A percentile compares a stretch with the other conserved stretches of the same genome.
Conservation (phyloP, 1,140 invertebrate genomes). For the Drosophila pectinifera region DNA sequence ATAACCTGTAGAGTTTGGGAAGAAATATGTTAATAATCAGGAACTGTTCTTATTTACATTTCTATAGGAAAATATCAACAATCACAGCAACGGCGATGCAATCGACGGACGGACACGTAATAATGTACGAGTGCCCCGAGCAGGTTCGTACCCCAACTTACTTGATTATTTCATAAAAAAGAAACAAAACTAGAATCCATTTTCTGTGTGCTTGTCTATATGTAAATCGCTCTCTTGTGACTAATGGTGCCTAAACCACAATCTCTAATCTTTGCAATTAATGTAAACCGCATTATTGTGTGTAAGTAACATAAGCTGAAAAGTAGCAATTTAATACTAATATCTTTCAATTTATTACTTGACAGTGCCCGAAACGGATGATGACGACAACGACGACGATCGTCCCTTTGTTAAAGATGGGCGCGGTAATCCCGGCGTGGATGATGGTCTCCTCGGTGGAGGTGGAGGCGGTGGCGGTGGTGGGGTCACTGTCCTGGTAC, state of each 20-base stretch:
- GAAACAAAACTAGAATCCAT: slow-evolving; percentile 20
- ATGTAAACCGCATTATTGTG: slow-evolving; percentile 31
- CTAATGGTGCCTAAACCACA: slow-evolving; percentile 41
- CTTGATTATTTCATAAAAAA: slow-evolving; percentile 6
- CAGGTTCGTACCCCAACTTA: slow-evolving; percentile 57
- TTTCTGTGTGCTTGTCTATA: slow-evolving; percentile 19
- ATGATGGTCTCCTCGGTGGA: slow-evolving; percentile 85
- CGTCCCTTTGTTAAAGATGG: slow-evolving; percentile 76
- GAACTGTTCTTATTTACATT: slow-evolving; percentile 8
- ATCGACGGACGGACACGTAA: slow-evolving; percentile 29
- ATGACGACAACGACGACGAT: slow-evolving; percentile 81
- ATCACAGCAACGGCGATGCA: slow-evolving; percentile 44
- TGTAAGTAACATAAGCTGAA: slow-evolving; percentile 34
- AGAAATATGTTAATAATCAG: slow-evolving; percentile 23
- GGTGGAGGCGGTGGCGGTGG: slow-evolving; percentile 12
- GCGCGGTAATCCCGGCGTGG: slow-evolving; percentile 85
- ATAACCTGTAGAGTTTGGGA: background rate
- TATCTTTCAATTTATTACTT: background rate
- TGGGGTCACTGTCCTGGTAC: slow-evolving; percentile 25
- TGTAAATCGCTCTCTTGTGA: slow-evolving; percentile 35
- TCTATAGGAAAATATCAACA: slow-evolving; percentile 45
- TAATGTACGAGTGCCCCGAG: slow-evolving; percentile 40
- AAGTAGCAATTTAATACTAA: slow-evolving; percentile 20
- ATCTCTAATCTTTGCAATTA: slow-evolving; percentile 19
- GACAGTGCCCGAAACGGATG: slow-evolving; percentile 84